Percentiles rank a stretch among this genome's conserved stretches.
phyloP scores from a whole-genome alignment of 2,888 invertebrate genomes.

The Troglohyphantes excavatus region DNA sequence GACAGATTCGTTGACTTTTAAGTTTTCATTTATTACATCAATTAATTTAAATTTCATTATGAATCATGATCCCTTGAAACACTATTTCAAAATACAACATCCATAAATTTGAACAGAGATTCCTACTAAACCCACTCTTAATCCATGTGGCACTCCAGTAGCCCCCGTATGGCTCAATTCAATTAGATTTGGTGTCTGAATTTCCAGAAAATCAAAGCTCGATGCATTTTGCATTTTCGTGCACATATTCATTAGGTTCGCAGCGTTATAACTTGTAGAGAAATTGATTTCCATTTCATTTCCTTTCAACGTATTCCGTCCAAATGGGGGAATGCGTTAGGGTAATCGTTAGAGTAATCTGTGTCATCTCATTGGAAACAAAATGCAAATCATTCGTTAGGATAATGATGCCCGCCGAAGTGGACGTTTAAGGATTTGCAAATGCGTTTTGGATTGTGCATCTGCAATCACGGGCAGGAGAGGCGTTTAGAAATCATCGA shows the following conservation, averaged over 20 bases:
- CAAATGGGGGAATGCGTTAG: constrained; percentile 6
- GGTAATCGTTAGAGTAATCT: constrained; percentile 5
- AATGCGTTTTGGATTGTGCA: constrained; percentile 1
- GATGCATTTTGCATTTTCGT: background rate
- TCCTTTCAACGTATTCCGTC: background rate
- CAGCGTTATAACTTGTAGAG: background rate
- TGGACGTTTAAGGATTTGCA: background rate
- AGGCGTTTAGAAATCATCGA: too few species aligned
- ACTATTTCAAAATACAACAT: too few species aligned
- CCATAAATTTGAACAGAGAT: too few species aligned
- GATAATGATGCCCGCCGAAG: background rate
- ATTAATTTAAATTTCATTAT: too few species aligned
- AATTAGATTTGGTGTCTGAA: background rate
- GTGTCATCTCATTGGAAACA: constrained; percentile 6
- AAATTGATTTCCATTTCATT: constrained; percentile 9
- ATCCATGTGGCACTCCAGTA: too few species aligned
- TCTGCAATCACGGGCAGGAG: background rate
- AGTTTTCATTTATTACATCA: too few species aligned
- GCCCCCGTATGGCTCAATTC: background rate
- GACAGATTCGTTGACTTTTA: too few species aligned
- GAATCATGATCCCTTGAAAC: too few species aligned
- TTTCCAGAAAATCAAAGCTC: constrained; percentile 1
- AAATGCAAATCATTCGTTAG: constrained; percentile 9
- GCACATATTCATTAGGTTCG: background rate
- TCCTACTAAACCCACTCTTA: too few species aligned